These are phyloP conservation scores for Oscheius sp. DNA, from an alignment of 2,888 invertebrate species.

Conservation along the genomic window DNA sequence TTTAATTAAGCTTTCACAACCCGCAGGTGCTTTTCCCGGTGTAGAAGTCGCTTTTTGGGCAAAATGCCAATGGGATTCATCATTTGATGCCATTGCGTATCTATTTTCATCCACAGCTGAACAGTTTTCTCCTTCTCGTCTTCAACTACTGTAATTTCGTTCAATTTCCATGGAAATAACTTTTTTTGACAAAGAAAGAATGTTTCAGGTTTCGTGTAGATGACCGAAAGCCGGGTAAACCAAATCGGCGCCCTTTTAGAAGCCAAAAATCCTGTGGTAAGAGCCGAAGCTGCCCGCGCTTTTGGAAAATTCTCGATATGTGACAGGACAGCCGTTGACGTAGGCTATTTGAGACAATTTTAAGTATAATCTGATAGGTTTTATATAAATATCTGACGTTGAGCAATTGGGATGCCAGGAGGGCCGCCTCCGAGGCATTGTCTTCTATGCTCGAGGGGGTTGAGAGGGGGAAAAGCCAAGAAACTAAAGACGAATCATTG, in stretches of 20 bases:
- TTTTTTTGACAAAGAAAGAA: not conserved
- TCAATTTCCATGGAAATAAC: not conserved
- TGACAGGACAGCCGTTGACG: slow-evolving; percentile 52
- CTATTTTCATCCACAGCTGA: not conserved
- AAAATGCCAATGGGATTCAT: no score
- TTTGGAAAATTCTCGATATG: slow-evolving; percentile 62
- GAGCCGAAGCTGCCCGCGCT: slow-evolving; percentile 63
- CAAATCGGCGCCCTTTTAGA: slow-evolving; percentile 68
- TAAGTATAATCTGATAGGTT: slow-evolving; percentile 38
- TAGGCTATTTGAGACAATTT: slow-evolving; percentile 22
- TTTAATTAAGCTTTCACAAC: no score
- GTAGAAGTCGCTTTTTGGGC: no score
- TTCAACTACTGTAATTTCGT: not conserved
- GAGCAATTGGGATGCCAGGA: slow-evolving; percentile 65
- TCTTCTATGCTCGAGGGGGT: slow-evolving; percentile 46
- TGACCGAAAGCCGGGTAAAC: slow-evolving; percentile 43
- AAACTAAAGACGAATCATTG: slow-evolving; percentile 3
- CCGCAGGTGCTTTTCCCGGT: no score
- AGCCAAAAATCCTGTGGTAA: slow-evolving; percentile 65
- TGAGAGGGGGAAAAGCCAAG: not conserved
- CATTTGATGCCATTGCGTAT: not conserved
- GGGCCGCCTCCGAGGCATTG: slow-evolving; percentile 65
- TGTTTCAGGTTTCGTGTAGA: not conserved
- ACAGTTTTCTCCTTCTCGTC: no score
- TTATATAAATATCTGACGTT: slow-evolving; percentile 50